Conservation (phyloP, 2,797 vertebrate genomes). For the Phataginus tetradactyla region DNA sequence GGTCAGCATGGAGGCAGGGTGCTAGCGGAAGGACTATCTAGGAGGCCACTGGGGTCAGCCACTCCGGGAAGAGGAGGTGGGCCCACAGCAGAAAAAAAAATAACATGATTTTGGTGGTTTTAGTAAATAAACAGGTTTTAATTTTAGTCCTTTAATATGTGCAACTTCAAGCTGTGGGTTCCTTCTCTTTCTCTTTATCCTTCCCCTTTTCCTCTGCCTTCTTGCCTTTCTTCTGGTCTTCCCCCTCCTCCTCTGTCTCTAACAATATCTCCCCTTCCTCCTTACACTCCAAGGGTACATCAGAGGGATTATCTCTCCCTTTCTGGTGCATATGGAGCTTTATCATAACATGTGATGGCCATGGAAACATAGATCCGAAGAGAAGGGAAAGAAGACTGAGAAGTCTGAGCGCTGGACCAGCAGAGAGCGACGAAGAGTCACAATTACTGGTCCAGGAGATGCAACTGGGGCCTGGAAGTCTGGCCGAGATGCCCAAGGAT, state of each 20-base stretch:
- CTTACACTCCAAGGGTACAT: no score
- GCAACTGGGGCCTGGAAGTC: background rate
- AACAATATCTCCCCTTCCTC: background rate
- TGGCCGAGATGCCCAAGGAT: background rate
- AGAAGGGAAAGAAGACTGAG: background rate
- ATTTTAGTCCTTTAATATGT: background rate
- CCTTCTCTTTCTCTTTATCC: background rate
- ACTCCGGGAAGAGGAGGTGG: background rate
- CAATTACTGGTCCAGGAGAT: background rate
- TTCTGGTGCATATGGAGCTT: background rate
- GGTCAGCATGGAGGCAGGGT: no score
- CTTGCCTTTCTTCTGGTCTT: background rate
- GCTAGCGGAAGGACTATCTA: accelerated
- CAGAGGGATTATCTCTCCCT: background rate
- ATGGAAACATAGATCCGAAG: background rate
- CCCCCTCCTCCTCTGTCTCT: background rate
- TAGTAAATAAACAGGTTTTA: background rate
- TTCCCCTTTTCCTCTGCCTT: background rate
- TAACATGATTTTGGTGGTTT: background rate
- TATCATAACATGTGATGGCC: background rate
- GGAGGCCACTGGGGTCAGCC: background rate
- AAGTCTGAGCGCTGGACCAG: background rate
- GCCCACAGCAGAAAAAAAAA: background rate
- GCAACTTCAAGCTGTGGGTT: background rate
- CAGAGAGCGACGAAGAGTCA: background rate